A percentile compares a stretch with the other conserved stretches of the same genome.
phyloP scores from a whole-genome alignment of 1,140 invertebrate genomes.

The Drosophila subobscura region DNA sequence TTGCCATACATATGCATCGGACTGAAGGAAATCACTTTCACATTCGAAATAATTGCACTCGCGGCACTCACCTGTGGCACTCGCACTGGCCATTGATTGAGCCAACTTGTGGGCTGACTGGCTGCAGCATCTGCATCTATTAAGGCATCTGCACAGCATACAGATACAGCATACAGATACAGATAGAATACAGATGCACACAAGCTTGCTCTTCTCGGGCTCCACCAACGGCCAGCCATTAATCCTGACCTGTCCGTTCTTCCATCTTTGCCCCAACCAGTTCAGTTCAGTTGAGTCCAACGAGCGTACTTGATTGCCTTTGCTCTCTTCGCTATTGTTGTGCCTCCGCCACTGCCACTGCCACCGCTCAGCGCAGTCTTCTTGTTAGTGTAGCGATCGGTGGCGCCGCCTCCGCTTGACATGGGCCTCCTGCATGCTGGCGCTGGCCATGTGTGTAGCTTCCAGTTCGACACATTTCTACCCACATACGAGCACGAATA shows the following conservation, averaged over 20 bases:
- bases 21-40: conserved; percentile 4
- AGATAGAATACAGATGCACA: neutral
- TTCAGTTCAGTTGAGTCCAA: no score
- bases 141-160: conserved; percentile 6
- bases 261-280: neutral
- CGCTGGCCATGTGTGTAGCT: no score
- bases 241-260: conserved; percentile 22
- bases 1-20: no score
- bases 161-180: neutral
- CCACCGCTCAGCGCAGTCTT: neutral
- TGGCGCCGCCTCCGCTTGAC: conserved; percentile 41
- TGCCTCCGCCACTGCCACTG: neutral
- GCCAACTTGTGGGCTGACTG: conserved; percentile 2
- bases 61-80: neutral
- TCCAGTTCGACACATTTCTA: no score
- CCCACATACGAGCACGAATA: no score
- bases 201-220: neutral
- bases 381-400: conserved; percentile 51
- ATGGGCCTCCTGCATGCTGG: no score
- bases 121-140: conserved; percentile 18
- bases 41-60: neutral
- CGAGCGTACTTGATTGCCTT: conserved; percentile 31
- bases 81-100: conserved; percentile 7
- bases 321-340: conserved; percentile 17
- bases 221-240: conserved; percentile 18